Conservation (phyloP, 35 echinoderm and acorn worm genomes). For the Holothuria glaberrima region DNA sequence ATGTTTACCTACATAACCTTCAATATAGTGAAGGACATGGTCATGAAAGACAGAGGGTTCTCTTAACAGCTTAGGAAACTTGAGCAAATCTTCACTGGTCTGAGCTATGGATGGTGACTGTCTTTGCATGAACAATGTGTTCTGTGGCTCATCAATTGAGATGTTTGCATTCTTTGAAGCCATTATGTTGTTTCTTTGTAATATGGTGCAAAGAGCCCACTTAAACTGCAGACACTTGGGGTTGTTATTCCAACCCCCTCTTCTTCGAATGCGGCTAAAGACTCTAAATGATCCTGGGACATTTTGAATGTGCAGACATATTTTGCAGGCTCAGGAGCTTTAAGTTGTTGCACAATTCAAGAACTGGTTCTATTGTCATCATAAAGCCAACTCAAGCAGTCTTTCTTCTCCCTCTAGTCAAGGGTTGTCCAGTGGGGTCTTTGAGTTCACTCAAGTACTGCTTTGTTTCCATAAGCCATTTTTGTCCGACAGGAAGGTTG, state of each 20-base stretch:
- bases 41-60: constrained; percentile 66
- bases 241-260: constrained; percentile 77
- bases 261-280: constrained; percentile 66
- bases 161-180: constrained; percentile 62
- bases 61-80: constrained; percentile 48
- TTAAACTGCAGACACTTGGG: constrained; percentile 86
- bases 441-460: no score
- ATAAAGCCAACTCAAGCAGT: no score
- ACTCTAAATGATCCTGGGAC: constrained; percentile 69
- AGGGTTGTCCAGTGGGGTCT: no score
- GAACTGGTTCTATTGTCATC: constrained; percentile 48
- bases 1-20: constrained; percentile 65
- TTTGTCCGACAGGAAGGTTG: constrained; percentile 41
- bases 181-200: constrained; percentile 62
- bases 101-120: constrained; percentile 30
- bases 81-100: constrained; percentile 54
- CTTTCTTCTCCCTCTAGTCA: no score
- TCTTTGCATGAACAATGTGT: constrained; percentile 48
- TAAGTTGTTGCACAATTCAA: constrained; percentile 47
- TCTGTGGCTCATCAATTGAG: constrained; percentile 53
- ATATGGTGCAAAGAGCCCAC: constrained; percentile 60
- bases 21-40: constrained; percentile 69
- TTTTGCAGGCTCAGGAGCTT: neutral
- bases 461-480: constrained; percentile 64
- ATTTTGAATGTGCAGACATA: constrained; percentile 61